Conservation (phyloP, 2,797 vertebrate species). For the Acanthopagrus latus region DNA sequence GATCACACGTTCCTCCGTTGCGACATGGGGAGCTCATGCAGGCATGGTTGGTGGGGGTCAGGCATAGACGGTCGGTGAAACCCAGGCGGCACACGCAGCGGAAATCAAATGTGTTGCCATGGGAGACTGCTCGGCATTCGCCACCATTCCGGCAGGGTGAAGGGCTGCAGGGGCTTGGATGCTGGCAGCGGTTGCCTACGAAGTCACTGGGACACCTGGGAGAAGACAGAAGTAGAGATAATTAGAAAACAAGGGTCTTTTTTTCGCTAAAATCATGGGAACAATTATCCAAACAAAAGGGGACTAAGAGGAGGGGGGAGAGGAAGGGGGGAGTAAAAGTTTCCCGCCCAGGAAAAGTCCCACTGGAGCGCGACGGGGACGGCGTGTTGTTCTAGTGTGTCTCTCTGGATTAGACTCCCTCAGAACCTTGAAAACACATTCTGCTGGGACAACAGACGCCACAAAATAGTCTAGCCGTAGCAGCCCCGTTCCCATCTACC, state of each 20-base stretch:
- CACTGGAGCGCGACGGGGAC: slow-evolving; percentile 46
- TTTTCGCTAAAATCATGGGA: slow-evolving; percentile 37
- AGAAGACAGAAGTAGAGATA: slow-evolving; percentile 22
- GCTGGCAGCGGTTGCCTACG: slow-evolving; percentile 91
- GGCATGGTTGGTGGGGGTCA: slow-evolving; percentile 92
- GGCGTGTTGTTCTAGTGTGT: slow-evolving; percentile 80
- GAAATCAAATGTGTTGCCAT: slow-evolving; percentile 85
- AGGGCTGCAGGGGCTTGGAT: slow-evolving; percentile 91
- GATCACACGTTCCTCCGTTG: slow-evolving; percentile 94
- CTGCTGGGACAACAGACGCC: slow-evolving; percentile 71
- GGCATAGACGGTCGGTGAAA: slow-evolving; percentile 92
- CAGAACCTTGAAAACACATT: slow-evolving; percentile 82
- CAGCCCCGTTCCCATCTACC: slow-evolving; percentile 79
- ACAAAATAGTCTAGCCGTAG: slow-evolving; percentile 60
- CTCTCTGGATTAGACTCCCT: slow-evolving; percentile 80
- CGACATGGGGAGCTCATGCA: slow-evolving; percentile 94
- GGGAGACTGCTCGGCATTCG: slow-evolving; percentile 86
- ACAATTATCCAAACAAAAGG: slow-evolving; percentile 59
- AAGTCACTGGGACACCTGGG: slow-evolving; percentile 89
- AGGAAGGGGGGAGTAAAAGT: slow-evolving; percentile 35
- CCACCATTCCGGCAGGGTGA: slow-evolving; percentile 93
- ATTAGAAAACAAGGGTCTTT: slow-evolving; percentile 40
- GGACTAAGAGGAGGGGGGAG: not conserved
- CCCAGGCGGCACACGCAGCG: slow-evolving; percentile 91
- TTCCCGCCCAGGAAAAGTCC: slow-evolving; percentile 67